Evolutionary conservation across 2,797 vertebrate genomes (phyloP).

Genomic region (Agapornis canus): DNA sequence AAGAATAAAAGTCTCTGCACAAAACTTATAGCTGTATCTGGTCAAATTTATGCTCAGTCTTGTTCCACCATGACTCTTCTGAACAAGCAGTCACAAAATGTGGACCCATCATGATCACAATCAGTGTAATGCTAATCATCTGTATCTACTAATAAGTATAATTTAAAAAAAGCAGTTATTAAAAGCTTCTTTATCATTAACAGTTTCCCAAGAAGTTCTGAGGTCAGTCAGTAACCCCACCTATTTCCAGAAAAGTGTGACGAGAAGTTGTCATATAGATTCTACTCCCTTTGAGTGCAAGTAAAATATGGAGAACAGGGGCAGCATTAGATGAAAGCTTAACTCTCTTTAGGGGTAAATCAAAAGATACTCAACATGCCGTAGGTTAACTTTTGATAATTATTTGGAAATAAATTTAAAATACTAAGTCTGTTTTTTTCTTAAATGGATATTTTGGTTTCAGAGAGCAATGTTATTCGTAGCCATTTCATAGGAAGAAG

Average conservation of each 20-base stretch:
- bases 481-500: background rate
- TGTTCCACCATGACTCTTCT: background rate
- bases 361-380: background rate
- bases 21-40: background rate
- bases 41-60: background rate
- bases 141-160: background rate
- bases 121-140: background rate
- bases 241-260: background rate
- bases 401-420: background rate
- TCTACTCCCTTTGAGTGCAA: background rate
- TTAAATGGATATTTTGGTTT: background rate
- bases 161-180: background rate
- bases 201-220: background rate
- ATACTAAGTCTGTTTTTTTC: background rate
- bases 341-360: background rate
- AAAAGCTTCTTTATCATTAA: background rate
- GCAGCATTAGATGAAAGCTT: background rate
- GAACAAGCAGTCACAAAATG: background rate
- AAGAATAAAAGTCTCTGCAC: background rate
- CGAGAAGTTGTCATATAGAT: background rate
- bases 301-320: background rate
- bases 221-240: background rate
- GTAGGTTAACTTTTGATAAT: background rate
- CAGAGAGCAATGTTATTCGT: background rate
- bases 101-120: fast-evolving